Conservation (phyloP, 2,797 vertebrate genomes). For the Ctenopoma multispine region DNA sequence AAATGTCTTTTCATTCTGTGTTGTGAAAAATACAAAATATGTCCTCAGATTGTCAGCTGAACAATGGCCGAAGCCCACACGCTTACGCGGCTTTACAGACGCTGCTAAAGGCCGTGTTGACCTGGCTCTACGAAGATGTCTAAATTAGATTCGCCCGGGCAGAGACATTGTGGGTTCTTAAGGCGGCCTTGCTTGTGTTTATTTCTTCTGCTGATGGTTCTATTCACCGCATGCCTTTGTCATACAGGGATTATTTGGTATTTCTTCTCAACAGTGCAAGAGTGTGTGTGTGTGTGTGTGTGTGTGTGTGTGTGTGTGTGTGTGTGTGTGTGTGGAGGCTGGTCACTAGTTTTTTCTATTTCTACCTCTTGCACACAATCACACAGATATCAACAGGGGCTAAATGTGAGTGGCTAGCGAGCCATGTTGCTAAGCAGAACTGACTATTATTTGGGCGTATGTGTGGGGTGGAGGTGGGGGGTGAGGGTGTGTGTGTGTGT, state of each 20-base stretch:
- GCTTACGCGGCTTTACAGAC: slow-evolving; percentile 25
- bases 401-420: slow-evolving; percentile 70
- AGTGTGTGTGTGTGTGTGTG: slow-evolving; percentile 20
- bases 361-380: slow-evolving; percentile 34
- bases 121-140: slow-evolving; percentile 21
- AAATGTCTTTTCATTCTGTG: slow-evolving; percentile 7
- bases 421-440: slow-evolving; percentile 79
- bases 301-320: slow-evolving; percentile 24
- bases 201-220: slow-evolving; percentile 65
- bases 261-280: slow-evolving; percentile 54
- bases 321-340: not conserved
- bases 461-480: not conserved
- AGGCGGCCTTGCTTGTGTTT: slow-evolving; percentile 64
- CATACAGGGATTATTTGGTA: slow-evolving; percentile 69
- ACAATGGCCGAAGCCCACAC: slow-evolving; percentile 26
- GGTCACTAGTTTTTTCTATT: slow-evolving; percentile 38
- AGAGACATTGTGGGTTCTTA: slow-evolving; percentile 43
- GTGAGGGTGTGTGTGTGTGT: not conserved
- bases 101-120: slow-evolving; percentile 18
- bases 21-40: slow-evolving; percentile 35
- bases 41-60: slow-evolving; percentile 17
- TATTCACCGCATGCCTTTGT: slow-evolving; percentile 57
- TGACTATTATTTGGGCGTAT: slow-evolving; percentile 64
- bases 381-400: slow-evolving; percentile 60
- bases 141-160: slow-evolving; percentile 63